phyloP scores from a whole-genome alignment of 2,113 vertebrate species.

The Platichthys stellatus region DNA sequence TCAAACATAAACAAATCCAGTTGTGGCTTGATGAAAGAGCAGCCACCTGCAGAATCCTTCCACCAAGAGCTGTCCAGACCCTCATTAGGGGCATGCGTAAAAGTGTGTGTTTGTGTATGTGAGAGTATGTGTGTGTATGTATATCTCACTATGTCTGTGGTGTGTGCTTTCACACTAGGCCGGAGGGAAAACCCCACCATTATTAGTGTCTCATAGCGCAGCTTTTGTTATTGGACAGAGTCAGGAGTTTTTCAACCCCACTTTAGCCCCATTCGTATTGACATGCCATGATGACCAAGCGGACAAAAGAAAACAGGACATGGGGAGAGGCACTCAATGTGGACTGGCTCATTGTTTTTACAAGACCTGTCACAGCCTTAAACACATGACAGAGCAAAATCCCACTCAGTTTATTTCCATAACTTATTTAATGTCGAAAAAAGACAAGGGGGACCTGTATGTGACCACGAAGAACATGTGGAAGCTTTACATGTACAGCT shows the following conservation, averaged over 20 bases:
- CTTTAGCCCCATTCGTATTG: conserved; percentile 70
- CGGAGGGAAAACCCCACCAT: conserved; percentile 64
- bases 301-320: conserved; percentile 78
- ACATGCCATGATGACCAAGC: conserved; percentile 72
- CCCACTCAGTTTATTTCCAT: conserved; percentile 55
- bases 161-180: conserved; percentile 55
- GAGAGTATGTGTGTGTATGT: conserved; percentile 41
- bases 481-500: conserved; percentile 33
- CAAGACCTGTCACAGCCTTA: conserved; percentile 57
- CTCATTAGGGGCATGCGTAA: conserved; percentile 67
- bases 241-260: conserved; percentile 72
- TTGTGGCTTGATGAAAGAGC: conserved; percentile 79
- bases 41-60: conserved; percentile 81
- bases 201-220: conserved; percentile 72
- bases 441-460: conserved; percentile 6
- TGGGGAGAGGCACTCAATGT: conserved; percentile 57
- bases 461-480: conserved; percentile 30
- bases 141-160: conserved; percentile 52
- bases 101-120: conserved; percentile 47
- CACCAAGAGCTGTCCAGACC: conserved; percentile 68
- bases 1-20: conserved; percentile 80
- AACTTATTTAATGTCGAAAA: conserved; percentile 53
- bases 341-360: conserved; percentile 69
- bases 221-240: conserved; percentile 74
- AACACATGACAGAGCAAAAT: conserved; percentile 63